Percentiles rank a stretch among this genome's conserved stretches.
Evolutionary conservation across 2,888 invertebrate genomes (phyloP).

Genomic region (Andrena dorsata): DNA sequence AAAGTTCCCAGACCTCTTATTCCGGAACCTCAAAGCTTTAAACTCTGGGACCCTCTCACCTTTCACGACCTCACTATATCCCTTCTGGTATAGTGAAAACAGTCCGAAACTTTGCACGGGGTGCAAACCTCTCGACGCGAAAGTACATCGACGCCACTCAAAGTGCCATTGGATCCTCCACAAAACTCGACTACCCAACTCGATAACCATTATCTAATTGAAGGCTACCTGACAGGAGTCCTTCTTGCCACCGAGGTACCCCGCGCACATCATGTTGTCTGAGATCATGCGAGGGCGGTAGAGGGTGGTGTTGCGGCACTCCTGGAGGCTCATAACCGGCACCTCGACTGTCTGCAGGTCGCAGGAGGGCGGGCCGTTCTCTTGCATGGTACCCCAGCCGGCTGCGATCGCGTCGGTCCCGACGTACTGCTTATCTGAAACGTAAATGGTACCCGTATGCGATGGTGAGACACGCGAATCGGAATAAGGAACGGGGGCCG

Average conservation of each 20-base stretch:
- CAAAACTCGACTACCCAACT: not conserved
- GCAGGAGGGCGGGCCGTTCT: constrained; percentile 94
- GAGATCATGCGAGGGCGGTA: constrained; percentile 94
- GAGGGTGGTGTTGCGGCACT: constrained; percentile 88
- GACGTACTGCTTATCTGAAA: constrained; percentile 89
- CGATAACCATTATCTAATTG: not conserved
- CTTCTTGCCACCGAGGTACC: constrained; percentile 90
- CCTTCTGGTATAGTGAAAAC: too few species aligned
- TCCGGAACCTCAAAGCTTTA: too few species aligned
- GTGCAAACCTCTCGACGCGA: too few species aligned
- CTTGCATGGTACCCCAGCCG: constrained; percentile 95
- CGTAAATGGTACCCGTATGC: constrained; percentile 31
- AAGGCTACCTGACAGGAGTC: constrained; percentile 93
- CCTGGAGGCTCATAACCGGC: constrained; percentile 86
- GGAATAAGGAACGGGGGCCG: not conserved
- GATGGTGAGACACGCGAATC: not conserved
- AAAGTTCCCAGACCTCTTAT: too few species aligned
- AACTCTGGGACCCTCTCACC: too few species aligned
- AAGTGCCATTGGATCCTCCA: too few species aligned
- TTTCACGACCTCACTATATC: too few species aligned
- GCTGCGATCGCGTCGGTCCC: constrained; percentile 91
- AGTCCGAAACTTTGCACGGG: too few species aligned
- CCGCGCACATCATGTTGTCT: constrained; percentile 95
- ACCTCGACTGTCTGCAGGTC: constrained; percentile 94
- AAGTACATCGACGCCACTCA: too few species aligned